Evolutionary conservation across 2,888 invertebrate species (phyloP), one percentile per base, ranked within the genome.

Genomic region (Drosophila rellima): DNA sequence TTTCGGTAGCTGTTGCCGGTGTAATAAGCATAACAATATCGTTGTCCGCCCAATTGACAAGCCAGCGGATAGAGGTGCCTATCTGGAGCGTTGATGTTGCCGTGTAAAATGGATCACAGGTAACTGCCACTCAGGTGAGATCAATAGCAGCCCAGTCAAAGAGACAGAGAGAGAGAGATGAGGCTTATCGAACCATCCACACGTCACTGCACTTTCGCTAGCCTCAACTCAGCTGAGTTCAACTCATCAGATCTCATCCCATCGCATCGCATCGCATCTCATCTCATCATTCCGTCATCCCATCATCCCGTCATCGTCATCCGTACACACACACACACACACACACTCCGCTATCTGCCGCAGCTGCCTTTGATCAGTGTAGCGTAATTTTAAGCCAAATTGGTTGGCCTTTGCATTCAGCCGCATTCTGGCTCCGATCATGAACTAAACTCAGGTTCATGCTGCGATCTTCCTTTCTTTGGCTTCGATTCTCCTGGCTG

Each of bases 1-100:
- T 68, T 85, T 85, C 91, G 87, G 91, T 91, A 91, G 91, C 91
- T 78, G 64, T 56, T 56, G 72, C 66, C 82, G 77, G 89, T 90
- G 90, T 91, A 91, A 91, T 90, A 88, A 89, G 90, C 90, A 89
- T 90, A 90, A 89, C 90, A 90, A 90, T 86, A 87, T 80, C 78
- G 89, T 86, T 89, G 91, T 88, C 90, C 91, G 85, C 91, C 91
- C 91, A 85, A 90, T 89, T 89, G 81, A 88, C 82, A 88, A 78
- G 80, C 64, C 74, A 69, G 66, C 37, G 69, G 18, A n/a, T 33
- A 48, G 63, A 42, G 63, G 63, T 45, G 23, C 20, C 23, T 78
- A 84, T 82, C 82, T 87, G 72, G 75, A 81, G 88, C 85, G 88
- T 17, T 61, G 42, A 39, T 64, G 62, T 66, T 61, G 86, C 80